Conservation (phyloP, 2,888 invertebrate species). For the Sisyra nigra region DNA sequence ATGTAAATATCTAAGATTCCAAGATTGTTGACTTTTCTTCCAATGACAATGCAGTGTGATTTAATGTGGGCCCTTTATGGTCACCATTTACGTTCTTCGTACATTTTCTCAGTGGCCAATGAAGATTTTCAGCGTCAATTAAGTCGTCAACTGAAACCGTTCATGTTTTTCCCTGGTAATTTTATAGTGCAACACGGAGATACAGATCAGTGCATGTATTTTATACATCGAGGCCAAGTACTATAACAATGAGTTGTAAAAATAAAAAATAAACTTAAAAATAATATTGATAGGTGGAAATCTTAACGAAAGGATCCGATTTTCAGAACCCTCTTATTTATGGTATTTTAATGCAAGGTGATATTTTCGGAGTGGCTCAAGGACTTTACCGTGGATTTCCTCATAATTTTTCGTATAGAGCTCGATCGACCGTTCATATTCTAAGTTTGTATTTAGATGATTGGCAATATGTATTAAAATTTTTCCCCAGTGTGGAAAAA, state of each 20-base stretch:
- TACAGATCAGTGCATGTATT: constrained; percentile 36
- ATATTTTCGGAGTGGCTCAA: constrained; percentile 38
- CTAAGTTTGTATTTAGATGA: constrained; percentile 31
- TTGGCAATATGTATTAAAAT: constrained; percentile 31
- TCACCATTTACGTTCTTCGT: constrained; percentile 30
- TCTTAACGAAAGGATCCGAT: constrained; percentile 33
- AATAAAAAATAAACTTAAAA: no score
- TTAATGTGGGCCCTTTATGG: constrained; percentile 35
- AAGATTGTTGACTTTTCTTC: constrained; percentile 25
- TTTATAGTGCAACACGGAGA: constrained; percentile 38
- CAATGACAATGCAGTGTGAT: constrained; percentile 31
- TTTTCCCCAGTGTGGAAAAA: constrained; percentile 18
- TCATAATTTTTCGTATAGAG: constrained; percentile 37
- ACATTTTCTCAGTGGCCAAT: constrained; percentile 33
- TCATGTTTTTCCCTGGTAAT: constrained; percentile 36
- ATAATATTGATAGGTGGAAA: constrained; percentile 28
- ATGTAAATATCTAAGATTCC: no score
- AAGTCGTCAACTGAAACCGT: constrained; percentile 31
- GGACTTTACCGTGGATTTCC: constrained; percentile 34
- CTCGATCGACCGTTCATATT: constrained; percentile 33
- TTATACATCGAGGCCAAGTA: constrained; percentile 37
- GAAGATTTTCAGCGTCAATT: constrained; percentile 34
- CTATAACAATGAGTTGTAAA: constrained; percentile 8
- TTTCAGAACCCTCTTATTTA: constrained; percentile 35
- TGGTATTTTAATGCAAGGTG: constrained; percentile 33